Base-by-base conservation (phyloP, 1,140 invertebrate genomes). In the Chymomyza costata region DNA sequence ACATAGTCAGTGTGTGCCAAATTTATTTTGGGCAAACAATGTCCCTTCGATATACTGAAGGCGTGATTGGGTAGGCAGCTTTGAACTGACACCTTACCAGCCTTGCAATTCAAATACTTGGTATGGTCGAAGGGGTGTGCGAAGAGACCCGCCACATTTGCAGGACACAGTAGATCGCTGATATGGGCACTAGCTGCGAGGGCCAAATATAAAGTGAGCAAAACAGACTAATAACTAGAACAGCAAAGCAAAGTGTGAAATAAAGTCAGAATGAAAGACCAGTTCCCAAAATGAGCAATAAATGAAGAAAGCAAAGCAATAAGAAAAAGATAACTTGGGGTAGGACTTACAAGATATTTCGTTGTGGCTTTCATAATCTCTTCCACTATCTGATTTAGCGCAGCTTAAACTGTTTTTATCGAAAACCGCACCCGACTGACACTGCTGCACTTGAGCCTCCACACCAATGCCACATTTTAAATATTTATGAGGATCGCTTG, bases 91-190 rank as follows among this genome's bases (percentile, higher is more conserved):
- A 30, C 88, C 89, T 41, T 78, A 6, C 54, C 86, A 3, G 90
- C 91, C 84, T 84, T 78, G 70, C 92, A 93, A 41, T 89, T 90
- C 1, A 93, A 63, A 63, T 89, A 93, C 64, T 90, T 90, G 7
- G 83, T 85, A 50, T 91, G 92, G 43, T 90, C 88, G 5, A 85
- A 84, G 1, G 90, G 89, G 86, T 92, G 90, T 0, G 88, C 87
- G 19, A 89, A 85, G 3, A 90, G 44, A 13, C 91, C 91, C 14
- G 59, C 35, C 6, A 64, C 65, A 3, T 60, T 65, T 10, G 15
- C 19, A 6, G 76, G 68, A 38, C 82, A 84, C 17, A 56, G 34
- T 0, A 74, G 18, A 14, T 62, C 71, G 13, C 37, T 45, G 6
- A 41, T 8, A 14, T 14, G 37, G 13, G 31, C 34, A 11, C 37